Percentiles rank a stretch among this genome's conserved stretches.
Evolutionary conservation across 2,797 vertebrate genomes (phyloP).

Genomic region (Cheirogaleus major): DNA sequence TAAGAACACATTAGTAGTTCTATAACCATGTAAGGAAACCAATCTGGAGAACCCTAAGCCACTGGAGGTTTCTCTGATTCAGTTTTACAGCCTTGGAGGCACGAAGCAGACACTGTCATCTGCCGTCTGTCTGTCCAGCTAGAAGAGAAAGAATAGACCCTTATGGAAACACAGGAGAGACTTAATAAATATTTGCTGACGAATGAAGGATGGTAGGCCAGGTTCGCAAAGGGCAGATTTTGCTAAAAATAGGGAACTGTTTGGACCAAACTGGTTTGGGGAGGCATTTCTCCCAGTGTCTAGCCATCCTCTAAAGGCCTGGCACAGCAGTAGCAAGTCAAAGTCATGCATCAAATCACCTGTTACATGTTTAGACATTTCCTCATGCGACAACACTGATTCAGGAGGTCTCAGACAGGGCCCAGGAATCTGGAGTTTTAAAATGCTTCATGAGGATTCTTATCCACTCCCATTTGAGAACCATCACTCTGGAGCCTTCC

Average conservation of each 20-base stretch:
- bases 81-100: neutral
- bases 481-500: neutral
- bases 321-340: neutral
- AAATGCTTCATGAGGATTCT: neutral
- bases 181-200: slow-evolving; percentile 70
- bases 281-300: neutral
- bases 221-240: slow-evolving; percentile 5
- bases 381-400: neutral
- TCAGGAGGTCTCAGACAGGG: neutral
- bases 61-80: slow-evolving; percentile 34
- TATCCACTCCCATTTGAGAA: neutral
- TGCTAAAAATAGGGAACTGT: slow-evolving; percentile 57
- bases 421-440: neutral
- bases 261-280: neutral
- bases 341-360: neutral
- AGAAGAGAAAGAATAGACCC: slow-evolving; percentile 43
- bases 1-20: slow-evolving; percentile 70
- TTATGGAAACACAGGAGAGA: slow-evolving; percentile 45
- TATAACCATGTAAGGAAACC: slow-evolving; percentile 66
- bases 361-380: neutral
- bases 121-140: slow-evolving; percentile 35
- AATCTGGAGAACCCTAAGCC: slow-evolving; percentile 27
- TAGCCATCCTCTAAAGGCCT: neutral
- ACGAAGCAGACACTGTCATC: neutral
- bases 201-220: neutral